Evolutionary conservation across 2,113 vertebrate species (phyloP).

Genomic region (Phyllostomus discolor): DNA sequence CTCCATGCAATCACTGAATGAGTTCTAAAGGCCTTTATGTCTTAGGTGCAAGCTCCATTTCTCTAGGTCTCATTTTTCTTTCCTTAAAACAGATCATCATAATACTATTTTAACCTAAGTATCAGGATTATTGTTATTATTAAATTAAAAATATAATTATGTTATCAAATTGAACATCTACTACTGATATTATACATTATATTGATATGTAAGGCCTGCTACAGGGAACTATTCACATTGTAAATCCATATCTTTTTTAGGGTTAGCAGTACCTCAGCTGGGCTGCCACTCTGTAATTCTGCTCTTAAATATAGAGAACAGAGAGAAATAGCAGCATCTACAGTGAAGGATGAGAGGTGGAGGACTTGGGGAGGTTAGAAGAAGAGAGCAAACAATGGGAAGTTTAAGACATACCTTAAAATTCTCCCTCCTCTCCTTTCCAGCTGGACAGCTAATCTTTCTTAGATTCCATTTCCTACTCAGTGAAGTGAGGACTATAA

Average conservation of each 20-base stretch:
- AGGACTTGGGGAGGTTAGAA: neutral
- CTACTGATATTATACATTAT: neutral
- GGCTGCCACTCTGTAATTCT: neutral
- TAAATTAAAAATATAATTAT: neutral
- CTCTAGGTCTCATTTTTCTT: neutral
- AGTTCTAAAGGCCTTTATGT: neutral
- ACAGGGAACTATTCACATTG: neutral
- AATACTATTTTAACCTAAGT: neutral
- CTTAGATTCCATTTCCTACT: neutral
- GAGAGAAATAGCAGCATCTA: neutral
- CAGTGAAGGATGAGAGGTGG: neutral
- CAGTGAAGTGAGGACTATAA: neutral
- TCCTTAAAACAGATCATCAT: neutral
- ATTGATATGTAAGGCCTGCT: neutral
- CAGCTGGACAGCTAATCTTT: neutral
- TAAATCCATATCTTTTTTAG: neutral
- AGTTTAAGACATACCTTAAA: neutral
- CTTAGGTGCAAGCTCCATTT: neutral
- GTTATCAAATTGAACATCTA: neutral
- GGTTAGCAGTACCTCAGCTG: neutral
- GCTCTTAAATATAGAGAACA: neutral
- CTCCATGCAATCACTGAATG: neutral
- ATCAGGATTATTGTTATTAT: conserved; percentile 12
- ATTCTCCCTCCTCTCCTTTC: neutral
- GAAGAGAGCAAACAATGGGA: neutral